phyloP scores from a whole-genome alignment of 2,888 invertebrate genomes.

The Entomobrya multifasciata region DNA sequence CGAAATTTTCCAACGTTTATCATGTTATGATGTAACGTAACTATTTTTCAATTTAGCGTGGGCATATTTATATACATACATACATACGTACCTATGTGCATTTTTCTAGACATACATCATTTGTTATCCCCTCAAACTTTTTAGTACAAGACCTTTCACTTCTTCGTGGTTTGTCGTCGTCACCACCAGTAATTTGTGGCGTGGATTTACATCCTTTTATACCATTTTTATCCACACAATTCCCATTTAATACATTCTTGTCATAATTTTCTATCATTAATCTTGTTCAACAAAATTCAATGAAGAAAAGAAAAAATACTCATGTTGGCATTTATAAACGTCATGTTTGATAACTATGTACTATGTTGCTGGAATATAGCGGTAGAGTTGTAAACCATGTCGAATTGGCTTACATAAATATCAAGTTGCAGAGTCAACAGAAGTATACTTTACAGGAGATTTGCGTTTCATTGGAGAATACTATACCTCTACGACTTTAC shows the following conservation, averaged over 20 bases:
- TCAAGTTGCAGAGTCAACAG: slow-evolving; percentile 32
- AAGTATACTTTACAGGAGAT: slow-evolving; percentile 16
- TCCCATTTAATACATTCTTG: slow-evolving; percentile 39
- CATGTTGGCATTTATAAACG: slow-evolving; percentile 13
- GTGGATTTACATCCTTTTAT: slow-evolving; percentile 43
- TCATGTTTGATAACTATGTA: slow-evolving; percentile 2
- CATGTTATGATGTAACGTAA: too few relatives aligned
- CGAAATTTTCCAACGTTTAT: too few relatives aligned
- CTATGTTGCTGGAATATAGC: neutral
- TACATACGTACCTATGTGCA: too few relatives aligned
- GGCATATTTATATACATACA: too few relatives aligned
- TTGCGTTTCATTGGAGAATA: slow-evolving; percentile 25
- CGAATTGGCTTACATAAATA: neutral
- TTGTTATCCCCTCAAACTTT: too few relatives aligned
- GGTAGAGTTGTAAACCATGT: too few relatives aligned
- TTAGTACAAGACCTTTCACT: neutral
- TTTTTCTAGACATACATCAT: too few relatives aligned
- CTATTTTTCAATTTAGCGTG: neutral
- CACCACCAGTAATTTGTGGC: slow-evolving; percentile 46
- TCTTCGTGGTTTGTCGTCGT: neutral
- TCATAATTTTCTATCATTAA: slow-evolving; percentile 71
- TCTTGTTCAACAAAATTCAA: slow-evolving; percentile 65
- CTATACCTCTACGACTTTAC: neutral
- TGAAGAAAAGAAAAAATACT: slow-evolving; percentile 17
- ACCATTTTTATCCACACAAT: slow-evolving; percentile 42